Evolutionary conservation across 2,888 invertebrate genomes (phyloP).

Genomic region (Aphodius granarius): DNA sequence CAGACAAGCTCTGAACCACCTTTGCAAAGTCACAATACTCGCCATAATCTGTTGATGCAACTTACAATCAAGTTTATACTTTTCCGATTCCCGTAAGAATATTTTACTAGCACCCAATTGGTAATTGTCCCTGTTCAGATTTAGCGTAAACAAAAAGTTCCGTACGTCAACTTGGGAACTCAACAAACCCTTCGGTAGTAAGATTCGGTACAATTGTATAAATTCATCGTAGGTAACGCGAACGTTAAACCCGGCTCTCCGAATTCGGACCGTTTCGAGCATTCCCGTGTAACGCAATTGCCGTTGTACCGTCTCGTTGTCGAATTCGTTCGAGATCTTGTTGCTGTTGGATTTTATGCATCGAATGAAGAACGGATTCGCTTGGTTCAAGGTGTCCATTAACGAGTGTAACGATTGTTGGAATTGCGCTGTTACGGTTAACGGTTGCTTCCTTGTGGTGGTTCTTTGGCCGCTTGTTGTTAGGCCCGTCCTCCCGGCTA

Average conservation of each 20-base stretch:
- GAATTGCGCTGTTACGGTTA: constrained; percentile 94
- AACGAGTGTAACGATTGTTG: constrained; percentile 88
- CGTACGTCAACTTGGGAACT: constrained; percentile 87
- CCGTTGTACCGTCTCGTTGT: constrained; percentile 89
- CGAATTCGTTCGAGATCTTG: constrained; percentile 90
- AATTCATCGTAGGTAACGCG: constrained; percentile 93
- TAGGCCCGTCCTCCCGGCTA: constrained; percentile 75
- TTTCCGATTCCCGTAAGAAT: constrained; percentile 92
- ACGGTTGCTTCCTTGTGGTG: constrained; percentile 80
- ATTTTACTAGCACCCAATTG: constrained; percentile 88
- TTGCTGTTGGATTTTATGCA: constrained; percentile 96
- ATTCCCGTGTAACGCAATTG: constrained; percentile 94
- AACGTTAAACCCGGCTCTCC: constrained; percentile 95
- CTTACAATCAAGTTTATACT: constrained; percentile 87
- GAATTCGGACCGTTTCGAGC: constrained; percentile 92
- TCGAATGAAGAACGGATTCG: constrained; percentile 82
- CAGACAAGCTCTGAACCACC: constrained; percentile 84
- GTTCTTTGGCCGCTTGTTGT: constrained; percentile 59
- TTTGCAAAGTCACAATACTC: constrained; percentile 87
- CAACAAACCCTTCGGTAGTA: constrained; percentile 82
- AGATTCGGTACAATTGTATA: constrained; percentile 87
- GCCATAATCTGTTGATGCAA: constrained; percentile 93
- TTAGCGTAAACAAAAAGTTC: constrained; percentile 79
- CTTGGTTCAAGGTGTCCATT: constrained; percentile 92
- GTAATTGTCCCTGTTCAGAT: constrained; percentile 87